phyloP scores from a whole-genome alignment of 2,888 invertebrate species.

The Stratiomys singularior region DNA sequence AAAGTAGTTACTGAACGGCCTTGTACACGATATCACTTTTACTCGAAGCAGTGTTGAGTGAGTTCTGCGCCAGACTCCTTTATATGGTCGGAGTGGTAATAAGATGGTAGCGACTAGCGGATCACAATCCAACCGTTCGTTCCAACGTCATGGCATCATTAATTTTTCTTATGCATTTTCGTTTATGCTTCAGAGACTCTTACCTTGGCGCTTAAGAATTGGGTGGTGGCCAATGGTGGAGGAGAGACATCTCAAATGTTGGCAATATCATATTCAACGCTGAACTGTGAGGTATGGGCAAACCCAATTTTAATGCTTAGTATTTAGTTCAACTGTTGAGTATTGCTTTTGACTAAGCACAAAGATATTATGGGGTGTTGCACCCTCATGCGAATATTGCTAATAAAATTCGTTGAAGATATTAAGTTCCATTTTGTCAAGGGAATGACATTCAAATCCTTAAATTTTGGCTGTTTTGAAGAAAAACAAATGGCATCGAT shows the following conservation, averaged over 20 bases:
- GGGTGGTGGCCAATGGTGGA: not conserved
- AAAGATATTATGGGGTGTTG: too few relatives aligned
- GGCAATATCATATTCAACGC: too few relatives aligned
- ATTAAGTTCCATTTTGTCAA: too few relatives aligned
- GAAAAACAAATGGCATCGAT: too few relatives aligned
- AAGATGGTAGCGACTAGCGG: not conserved
- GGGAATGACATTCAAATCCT: too few relatives aligned
- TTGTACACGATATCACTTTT: constrained; percentile 56
- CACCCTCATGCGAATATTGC: too few relatives aligned
- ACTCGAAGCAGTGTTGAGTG: constrained; percentile 45
- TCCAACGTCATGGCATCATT: constrained; percentile 53
- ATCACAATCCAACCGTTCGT: not conserved
- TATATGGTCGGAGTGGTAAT: not conserved
- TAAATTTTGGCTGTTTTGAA: too few relatives aligned
- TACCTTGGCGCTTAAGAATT: constrained; percentile 12
- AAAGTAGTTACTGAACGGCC: constrained; percentile 54
- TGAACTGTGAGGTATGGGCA: too few relatives aligned
- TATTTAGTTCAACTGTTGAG: too few relatives aligned
- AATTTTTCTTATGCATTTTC: constrained; percentile 54
- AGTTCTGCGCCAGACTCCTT: not conserved
- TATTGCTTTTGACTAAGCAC: too few relatives aligned
- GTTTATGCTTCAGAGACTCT: constrained; percentile 52
- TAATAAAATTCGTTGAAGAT: too few relatives aligned
- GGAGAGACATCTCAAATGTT: not conserved
- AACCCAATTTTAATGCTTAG: too few relatives aligned